Percentiles rank a stretch among this genome's conserved stretches.
phyloP scores from a whole-genome alignment of 2,797 vertebrate genomes.

The Choloepus didactylus region DNA sequence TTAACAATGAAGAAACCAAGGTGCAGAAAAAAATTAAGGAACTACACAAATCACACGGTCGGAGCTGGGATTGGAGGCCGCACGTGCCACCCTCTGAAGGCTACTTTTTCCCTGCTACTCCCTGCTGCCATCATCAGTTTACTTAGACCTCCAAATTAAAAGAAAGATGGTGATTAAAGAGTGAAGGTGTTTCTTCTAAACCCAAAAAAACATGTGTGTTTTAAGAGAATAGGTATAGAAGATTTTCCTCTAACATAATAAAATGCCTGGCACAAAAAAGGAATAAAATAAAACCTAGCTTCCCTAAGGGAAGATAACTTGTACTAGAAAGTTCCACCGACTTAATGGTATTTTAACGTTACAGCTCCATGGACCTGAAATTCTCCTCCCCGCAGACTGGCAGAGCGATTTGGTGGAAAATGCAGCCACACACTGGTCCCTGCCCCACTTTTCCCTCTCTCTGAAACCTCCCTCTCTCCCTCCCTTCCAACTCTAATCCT shows the following conservation, averaged over 20 bases:
- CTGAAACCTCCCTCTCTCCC: neutral
- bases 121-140: neutral
- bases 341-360: neutral
- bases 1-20: neutral
- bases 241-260: neutral
- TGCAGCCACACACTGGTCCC: neutral
- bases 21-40: slow-evolving; percentile 7
- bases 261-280: slow-evolving; percentile 31
- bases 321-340: neutral
- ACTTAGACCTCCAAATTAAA: neutral
- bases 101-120: neutral
- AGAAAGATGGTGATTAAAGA: neutral
- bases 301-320: neutral
- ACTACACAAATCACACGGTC: neutral
- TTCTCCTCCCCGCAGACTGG: neutral
- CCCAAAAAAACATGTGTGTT: neutral
- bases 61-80: neutral
- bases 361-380: neutral
- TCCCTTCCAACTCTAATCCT: slow-evolving; percentile 52
- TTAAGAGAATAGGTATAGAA: neutral
- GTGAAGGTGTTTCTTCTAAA: slow-evolving; percentile 25
- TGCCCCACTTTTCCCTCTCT: neutral
- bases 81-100: neutral
- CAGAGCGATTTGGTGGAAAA: slow-evolving; percentile 18
- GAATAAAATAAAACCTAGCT: neutral